Evolutionary conservation across 1,140 invertebrate species (phyloP).

Genomic region (Drosophila triauraria): DNA sequence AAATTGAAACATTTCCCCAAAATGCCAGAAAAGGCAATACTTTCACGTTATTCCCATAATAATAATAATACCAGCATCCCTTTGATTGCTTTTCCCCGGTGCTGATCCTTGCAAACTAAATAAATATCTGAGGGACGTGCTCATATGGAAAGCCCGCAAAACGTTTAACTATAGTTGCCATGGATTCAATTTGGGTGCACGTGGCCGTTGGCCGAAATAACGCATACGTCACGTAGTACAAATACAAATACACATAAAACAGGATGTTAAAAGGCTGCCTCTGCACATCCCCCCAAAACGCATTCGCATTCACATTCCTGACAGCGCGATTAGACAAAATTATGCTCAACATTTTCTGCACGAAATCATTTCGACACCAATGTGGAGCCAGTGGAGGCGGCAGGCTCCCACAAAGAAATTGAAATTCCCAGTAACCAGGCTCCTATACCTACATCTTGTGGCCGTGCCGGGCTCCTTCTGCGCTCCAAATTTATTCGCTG

Average conservation of each 20-base stretch:
- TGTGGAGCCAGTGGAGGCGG: background rate
- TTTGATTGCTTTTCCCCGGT: constrained; percentile 18
- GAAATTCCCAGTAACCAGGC: constrained; percentile 47
- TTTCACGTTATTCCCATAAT: constrained; percentile 40
- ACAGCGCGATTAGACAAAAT: constrained; percentile 74
- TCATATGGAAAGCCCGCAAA: constrained; percentile 16
- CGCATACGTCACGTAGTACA: constrained; percentile 78
- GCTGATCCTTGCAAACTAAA: constrained; percentile 42
- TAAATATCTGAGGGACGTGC: constrained; percentile 44
- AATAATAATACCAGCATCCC: constrained; percentile 38
- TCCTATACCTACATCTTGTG: constrained; percentile 22
- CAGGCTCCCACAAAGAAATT: constrained; percentile 55
- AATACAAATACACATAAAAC: constrained; percentile 73
- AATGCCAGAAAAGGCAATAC: background rate
- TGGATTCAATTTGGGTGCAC: constrained; percentile 51
- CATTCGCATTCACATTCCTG: constrained; percentile 24
- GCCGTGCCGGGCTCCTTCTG: constrained; percentile 20
- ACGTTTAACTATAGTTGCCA: constrained; percentile 36
- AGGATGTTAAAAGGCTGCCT: constrained; percentile 41
- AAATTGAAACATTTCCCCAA: constrained; percentile 8
- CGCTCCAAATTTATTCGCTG: constrained; percentile 75
- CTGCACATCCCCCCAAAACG: background rate
- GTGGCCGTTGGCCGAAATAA: constrained; percentile 60
- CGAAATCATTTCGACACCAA: constrained; percentile 70
- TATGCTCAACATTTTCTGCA: constrained; percentile 80